Percentiles rank a stretch among this genome's conserved stretches.
Evolutionary conservation across 2,113 vertebrate species (phyloP).

Genomic region (Centropus unirufus): DNA sequence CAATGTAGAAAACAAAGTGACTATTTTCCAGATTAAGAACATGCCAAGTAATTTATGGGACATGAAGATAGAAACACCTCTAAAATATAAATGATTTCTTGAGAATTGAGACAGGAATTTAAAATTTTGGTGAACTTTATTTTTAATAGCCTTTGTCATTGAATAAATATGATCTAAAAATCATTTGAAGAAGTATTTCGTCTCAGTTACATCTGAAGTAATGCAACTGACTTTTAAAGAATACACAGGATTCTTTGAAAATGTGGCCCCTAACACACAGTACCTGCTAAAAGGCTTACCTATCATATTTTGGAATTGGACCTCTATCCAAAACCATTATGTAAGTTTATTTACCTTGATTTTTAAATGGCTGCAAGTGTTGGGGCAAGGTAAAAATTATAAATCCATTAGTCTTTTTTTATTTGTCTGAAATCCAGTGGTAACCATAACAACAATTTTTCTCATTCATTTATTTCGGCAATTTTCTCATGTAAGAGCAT

Average conservation of each 20-base stretch:
- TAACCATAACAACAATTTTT: neutral
- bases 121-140: neutral
- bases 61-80: neutral
- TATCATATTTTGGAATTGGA: neutral
- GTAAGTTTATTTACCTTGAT: neutral
- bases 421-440: neutral
- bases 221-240: neutral
- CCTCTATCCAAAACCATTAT: neutral
- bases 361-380: neutral
- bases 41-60: neutral
- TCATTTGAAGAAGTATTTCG: neutral
- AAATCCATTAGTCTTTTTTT: neutral
- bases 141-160: neutral
- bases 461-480: neutral
- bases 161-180: neutral
- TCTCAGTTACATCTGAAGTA: neutral
- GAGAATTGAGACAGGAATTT: neutral
- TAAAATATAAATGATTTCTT: neutral
- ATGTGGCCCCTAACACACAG: accelerated
- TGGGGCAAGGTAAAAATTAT: neutral
- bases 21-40: neutral
- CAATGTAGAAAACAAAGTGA: neutral
- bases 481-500: neutral
- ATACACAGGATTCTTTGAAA: neutral
- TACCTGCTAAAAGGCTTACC: neutral